Evolutionary conservation across 2,113 vertebrate genomes (phyloP), one percentile per base, ranked within the genome.

Genomic region (Platichthys flesus): DNA sequence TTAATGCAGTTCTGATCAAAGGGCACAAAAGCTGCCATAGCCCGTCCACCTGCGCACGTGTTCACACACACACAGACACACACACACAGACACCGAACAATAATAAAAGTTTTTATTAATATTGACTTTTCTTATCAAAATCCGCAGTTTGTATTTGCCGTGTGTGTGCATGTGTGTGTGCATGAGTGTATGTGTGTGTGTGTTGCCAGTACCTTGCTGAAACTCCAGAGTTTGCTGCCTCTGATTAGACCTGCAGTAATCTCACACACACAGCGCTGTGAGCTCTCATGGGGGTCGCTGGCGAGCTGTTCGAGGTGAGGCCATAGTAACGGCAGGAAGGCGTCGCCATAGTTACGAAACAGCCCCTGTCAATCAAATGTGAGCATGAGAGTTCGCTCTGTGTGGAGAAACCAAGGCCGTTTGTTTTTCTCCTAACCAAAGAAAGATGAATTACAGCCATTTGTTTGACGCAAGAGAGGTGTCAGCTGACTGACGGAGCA

Each of bases 181-280:
- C n/a, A 3, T 37, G 58, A 37, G 31, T 7, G 13, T 63, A 7
- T 65, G 62, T 67, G 78, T 73, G 61, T 62, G 64, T 72, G 78
- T 68, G 76, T 65, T 65, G 42, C 16, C 28, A 23, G 74, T 14
- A 98, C 97, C 97, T 98, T 97, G 88, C 94, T 94, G 93, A 97
- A 99, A 2, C 95, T 96, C 98, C 98, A 99, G 84, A 98, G 96
- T 86, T 99, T 99, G 86, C 97, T 97, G 64, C 98, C 98, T 93
- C 98, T 95, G 88, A 98, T 97, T 74, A 99, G 93, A 21, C 98
- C 98, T 71, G 98, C 97, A 76, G 97, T 96, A 86, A 99, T 97
- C 94, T 99, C 98, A 79, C 98, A 97, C 76, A 98, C 92, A 84
- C 98, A 99, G 79, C 96, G 94, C 90, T 99, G 98, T 5, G 96